Evolutionary conservation across 2,113 vertebrate species (phyloP), one percentile per base, ranked within the genome.

Genomic region (Nothoprocta pentlandii): DNA sequence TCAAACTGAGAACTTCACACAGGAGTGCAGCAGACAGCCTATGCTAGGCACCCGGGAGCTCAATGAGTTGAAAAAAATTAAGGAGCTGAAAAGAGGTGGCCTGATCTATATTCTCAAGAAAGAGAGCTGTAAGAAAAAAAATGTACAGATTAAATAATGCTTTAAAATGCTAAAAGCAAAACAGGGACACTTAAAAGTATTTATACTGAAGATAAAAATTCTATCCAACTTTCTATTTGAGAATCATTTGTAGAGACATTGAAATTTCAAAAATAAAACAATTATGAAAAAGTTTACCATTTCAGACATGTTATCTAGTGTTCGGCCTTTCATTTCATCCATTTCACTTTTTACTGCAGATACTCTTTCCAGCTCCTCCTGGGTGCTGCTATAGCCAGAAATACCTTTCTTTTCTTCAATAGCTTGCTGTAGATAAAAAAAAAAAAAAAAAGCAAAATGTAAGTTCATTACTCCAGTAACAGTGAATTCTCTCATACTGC

Each of bases 331-430:
- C 97, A 98, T 97, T 91, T 99, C 98, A 54, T 99, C 99, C 80
- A 99, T 97, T 92, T 99, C 99, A n/a, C 98, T 99, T 97, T 99
- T 99, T 64, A 99, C 98, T 63, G 99, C 98, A 5, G 99, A 99
- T 25, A 99, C 99, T 84, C 98, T 98, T 95, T 99, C 99, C 62
- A 99, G 97, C 87, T 99, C 99, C 88, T 99, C 99, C 91, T 99
- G 99, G 19, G 99, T 99, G 87, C 98, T 97, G 61, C 99, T 99
- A 92, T 98, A 99, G 17, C 99, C 99, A 56, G 98, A 98, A 89
- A 99, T 98, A 5, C 99, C 99, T 84, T 98, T 98, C 96, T 99
- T 99, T 58, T 98, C 99, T 89, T 99, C 99, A 44, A 98, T 75
- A 9, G 96, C 96, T 99, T 99, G 98, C 99, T 99, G 94, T 32